These are phyloP conservation scores for Stegophylla sp. DNA, from an alignment of 2,888 invertebrate species.

Conservation along the genomic window DNA sequence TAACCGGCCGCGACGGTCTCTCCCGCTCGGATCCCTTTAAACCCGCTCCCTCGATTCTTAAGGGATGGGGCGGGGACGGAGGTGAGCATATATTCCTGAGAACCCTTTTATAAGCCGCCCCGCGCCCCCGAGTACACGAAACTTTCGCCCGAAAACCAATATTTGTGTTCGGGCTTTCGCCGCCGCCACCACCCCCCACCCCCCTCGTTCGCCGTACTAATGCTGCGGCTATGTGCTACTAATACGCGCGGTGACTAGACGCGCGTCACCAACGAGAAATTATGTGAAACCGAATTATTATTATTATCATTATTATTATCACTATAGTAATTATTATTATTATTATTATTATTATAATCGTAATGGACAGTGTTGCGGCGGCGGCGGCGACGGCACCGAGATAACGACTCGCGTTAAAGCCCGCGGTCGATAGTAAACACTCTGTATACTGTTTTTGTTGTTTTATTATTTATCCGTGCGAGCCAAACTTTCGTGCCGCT, in stretches of 20 bases:
- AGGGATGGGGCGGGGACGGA: slow-evolving; percentile 16
- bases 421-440: slow-evolving; percentile 31
- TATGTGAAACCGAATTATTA: slow-evolving; percentile 46
- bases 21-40: slow-evolving; percentile 32
- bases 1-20: slow-evolving; percentile 18
- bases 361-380: slow-evolving; percentile 13
- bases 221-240: too few species aligned
- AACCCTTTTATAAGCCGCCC: slow-evolving; percentile 54
- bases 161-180: slow-evolving; percentile 51
- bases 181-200: too few species aligned
- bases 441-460: background rate
- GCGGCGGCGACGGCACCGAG: background rate
- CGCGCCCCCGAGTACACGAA: slow-evolving; percentile 20
- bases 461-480: background rate
- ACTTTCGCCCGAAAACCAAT: slow-evolving; percentile 56
- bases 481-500: background rate
- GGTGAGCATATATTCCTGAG: slow-evolving; percentile 55
- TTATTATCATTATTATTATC: background rate
- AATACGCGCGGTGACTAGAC: too few species aligned
- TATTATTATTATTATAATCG: slow-evolving; percentile 43
- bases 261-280: slow-evolving; percentile 41
- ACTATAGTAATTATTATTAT: background rate
- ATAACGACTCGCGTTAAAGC: slow-evolving; percentile 13
- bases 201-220: too few species aligned
- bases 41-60: slow-evolving; percentile 36